Percentiles rank a stretch among this genome's conserved stretches.
Evolutionary conservation across 1,140 invertebrate species (phyloP).

Genomic region (Anastrepha ludens): DNA sequence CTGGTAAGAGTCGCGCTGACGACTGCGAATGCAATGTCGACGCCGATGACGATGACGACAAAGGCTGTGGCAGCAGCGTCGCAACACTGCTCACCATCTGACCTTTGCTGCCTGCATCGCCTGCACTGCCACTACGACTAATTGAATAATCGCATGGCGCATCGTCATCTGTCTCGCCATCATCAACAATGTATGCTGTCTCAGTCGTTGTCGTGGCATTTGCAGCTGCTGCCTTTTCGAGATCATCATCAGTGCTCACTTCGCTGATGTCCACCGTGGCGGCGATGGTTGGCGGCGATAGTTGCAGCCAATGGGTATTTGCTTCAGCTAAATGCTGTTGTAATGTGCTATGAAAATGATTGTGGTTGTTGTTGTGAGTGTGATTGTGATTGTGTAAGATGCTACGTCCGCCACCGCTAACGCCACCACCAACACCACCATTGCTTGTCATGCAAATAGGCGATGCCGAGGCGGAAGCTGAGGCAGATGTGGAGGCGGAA

Average conservation of each 20-base stretch:
- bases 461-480: constrained; percentile 57
- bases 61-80: neutral
- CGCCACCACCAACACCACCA: neutral
- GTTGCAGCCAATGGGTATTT: constrained; percentile 49
- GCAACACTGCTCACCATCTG: neutral
- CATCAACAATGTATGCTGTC: constrained; percentile 63
- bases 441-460: constrained; percentile 16
- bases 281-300: constrained; percentile 54
- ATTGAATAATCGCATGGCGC: constrained; percentile 47
- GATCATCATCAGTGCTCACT: constrained; percentile 47
- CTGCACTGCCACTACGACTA: constrained; percentile 53
- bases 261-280: constrained; percentile 56
- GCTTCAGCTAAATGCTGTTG: constrained; percentile 47
- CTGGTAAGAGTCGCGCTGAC: constrained; percentile 61
- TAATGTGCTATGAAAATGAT: constrained; percentile 46
- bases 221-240: constrained; percentile 19
- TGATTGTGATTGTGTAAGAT: constrained; percentile 24
- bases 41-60: neutral
- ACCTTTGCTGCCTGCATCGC: constrained; percentile 32
- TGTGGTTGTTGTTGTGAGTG: neutral
- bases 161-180: constrained; percentile 64
- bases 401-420: neutral
- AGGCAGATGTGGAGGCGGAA: constrained; percentile 55
- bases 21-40: constrained; percentile 53
- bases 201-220: neutral